phyloP scores from a whole-genome alignment of 2,797 vertebrate genomes.

The Leptodactylus fallax region DNA sequence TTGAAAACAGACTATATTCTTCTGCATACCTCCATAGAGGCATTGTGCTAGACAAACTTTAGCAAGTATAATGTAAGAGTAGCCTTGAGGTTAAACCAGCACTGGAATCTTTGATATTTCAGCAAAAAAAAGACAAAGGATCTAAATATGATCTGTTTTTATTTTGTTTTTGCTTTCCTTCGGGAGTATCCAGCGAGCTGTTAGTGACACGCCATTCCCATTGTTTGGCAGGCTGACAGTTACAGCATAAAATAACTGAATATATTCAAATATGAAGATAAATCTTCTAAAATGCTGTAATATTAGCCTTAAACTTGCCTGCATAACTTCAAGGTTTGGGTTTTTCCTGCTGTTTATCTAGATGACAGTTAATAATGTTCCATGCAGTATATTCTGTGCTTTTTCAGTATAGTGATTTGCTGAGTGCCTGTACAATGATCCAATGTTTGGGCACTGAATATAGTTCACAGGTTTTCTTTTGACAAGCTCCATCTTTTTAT shows the following conservation, averaged over 20 bases:
- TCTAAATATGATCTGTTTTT: constrained; percentile 16
- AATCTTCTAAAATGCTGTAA: constrained; percentile 26
- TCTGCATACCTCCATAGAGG: not conserved
- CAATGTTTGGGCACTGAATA: constrained; percentile 66
- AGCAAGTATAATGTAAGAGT: not conserved
- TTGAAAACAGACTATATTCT: constrained; percentile 33
- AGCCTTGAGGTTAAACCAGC: constrained; percentile 2
- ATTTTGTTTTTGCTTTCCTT: not conserved
- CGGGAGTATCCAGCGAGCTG: not conserved
- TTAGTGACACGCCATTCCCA: constrained; percentile 4
- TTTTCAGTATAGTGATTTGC: constrained; percentile 71
- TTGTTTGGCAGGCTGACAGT: constrained; percentile 9
- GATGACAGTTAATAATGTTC: constrained; percentile 61
- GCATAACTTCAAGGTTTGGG: constrained; percentile 32
- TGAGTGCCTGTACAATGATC: constrained; percentile 67
- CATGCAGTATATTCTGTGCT: constrained; percentile 50
- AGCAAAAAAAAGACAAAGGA: constrained; percentile 8
- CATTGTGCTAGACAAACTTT: not conserved
- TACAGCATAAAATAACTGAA: not conserved
- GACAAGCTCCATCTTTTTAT: constrained; percentile 72
- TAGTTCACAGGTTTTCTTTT: constrained; percentile 72
- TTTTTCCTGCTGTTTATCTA: constrained; percentile 14
- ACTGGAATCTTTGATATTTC: constrained; percentile 28
- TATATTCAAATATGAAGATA: constrained; percentile 6
- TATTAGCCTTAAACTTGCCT: constrained; percentile 16